phyloP scores from a whole-genome alignment of 2,888 invertebrate species.

The Diarsia brunnea region DNA sequence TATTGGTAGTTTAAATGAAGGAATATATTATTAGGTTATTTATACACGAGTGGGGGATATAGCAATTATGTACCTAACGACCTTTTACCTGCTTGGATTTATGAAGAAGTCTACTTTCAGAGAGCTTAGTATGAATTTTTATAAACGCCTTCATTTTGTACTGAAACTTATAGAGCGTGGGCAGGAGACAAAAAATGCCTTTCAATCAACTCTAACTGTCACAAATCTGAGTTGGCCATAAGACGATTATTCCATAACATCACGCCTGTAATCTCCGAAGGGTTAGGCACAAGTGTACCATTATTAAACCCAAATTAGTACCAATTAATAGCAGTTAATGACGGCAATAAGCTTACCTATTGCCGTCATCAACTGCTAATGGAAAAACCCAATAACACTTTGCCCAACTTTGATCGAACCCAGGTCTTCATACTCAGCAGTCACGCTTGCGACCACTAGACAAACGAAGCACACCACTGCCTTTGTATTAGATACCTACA shows the following conservation, averaged over 20 bases:
- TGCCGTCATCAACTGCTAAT: too few relatives aligned
- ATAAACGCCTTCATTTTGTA: background rate
- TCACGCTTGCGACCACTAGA: background rate
- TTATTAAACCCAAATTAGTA: too few relatives aligned
- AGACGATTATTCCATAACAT: background rate
- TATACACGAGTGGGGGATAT: background rate
- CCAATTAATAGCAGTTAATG: too few relatives aligned
- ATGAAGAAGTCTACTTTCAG: background rate
- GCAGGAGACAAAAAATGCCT: background rate
- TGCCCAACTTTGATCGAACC: background rate
- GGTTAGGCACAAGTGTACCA: too few relatives aligned
- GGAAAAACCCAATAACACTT: background rate
- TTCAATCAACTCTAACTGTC: background rate
- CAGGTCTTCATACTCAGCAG: background rate
- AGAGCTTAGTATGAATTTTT: background rate
- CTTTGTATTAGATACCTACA: too few relatives aligned
- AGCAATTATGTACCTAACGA: background rate
- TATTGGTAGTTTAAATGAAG: constrained; percentile 27
- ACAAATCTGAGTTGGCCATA: background rate
- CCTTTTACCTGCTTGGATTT: background rate
- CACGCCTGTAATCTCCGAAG: too few relatives aligned
- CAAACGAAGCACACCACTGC: too few relatives aligned
- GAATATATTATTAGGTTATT: constrained; percentile 14
- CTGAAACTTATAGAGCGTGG: background rate
- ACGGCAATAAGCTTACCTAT: too few relatives aligned